A percentile compares a stretch with the other conserved stretches of the same genome.
Conservation (phyloP, 2,797 vertebrate genomes). For the Pipistrellus pipistrellus region DNA sequence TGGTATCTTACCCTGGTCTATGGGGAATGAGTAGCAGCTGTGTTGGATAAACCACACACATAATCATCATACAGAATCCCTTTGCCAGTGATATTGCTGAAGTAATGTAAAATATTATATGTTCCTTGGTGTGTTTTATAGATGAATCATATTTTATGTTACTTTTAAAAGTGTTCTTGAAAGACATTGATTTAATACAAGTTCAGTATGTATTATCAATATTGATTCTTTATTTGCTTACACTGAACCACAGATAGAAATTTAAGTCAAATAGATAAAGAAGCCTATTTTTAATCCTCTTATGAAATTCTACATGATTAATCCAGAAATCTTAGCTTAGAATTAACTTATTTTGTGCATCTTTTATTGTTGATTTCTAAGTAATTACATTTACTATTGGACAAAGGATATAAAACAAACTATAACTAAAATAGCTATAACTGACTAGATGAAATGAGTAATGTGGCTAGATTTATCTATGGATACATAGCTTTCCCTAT, state of each 20-base stretch:
- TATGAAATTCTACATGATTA: neutral
- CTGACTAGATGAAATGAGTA: neutral
- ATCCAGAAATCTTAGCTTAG: neutral
- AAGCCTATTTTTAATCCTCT: neutral
- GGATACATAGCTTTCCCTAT: neutral
- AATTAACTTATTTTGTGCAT: neutral
- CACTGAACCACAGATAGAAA: neutral
- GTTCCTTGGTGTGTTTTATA: neutral
- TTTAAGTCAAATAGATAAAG: neutral
- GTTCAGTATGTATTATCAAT: neutral
- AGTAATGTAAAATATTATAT: neutral
- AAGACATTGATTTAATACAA: neutral
- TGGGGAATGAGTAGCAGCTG: neutral
- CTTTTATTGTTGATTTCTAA: neutral
- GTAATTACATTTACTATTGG: neutral
- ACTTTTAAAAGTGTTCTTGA: neutral
- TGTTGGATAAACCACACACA: neutral
- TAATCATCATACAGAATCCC: neutral
- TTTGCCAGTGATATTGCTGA: conserved; percentile 14
- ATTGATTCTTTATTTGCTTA: neutral
- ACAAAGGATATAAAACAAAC: neutral
- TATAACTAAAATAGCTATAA: neutral
- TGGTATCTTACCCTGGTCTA: neutral
- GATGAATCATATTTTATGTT: neutral
- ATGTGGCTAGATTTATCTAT: neutral